These are phyloP conservation scores for Scyliorhinus canicula DNA, from an alignment of 2,797 vertebrate species.

Conservation along the genomic window DNA sequence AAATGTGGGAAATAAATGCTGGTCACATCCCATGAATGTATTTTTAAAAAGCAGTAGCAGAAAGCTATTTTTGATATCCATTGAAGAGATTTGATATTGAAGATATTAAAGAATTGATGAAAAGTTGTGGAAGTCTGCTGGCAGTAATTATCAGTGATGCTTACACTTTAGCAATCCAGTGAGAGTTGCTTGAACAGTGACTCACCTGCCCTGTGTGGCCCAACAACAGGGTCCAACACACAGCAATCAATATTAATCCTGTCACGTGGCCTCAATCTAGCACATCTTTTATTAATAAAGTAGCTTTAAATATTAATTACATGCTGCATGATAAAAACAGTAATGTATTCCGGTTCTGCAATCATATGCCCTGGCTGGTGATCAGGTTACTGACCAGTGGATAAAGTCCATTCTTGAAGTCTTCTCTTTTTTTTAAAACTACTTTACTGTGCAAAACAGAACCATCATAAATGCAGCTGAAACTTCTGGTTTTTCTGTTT, in stretches of 20 bases:
- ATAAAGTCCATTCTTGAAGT: background rate
- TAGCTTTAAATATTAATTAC: slow-evolving; percentile 35
- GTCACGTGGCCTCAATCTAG: background rate
- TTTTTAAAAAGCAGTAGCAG: too few species aligned
- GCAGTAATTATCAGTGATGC: too few species aligned
- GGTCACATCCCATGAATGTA: too few species aligned
- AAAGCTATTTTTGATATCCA: too few species aligned
- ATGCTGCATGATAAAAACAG: background rate
- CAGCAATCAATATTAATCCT: background rate
- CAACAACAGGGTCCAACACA: background rate
- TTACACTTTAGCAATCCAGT: background rate
- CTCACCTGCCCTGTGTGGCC: background rate
- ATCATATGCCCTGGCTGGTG: background rate
- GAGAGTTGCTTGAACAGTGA: background rate
- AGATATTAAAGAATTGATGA: too few species aligned
- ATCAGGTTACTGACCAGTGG: background rate
- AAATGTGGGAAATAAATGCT: too few species aligned
- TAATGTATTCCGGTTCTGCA: slow-evolving; percentile 1
- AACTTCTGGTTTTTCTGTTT: background rate
- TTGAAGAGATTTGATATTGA: too few species aligned
- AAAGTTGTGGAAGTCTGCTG: too few species aligned
- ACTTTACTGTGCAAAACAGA: background rate
- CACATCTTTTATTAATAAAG: slow-evolving; percentile 36
- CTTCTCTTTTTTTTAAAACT: background rate
- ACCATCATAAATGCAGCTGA: background rate